These are phyloP conservation scores for Aporophyla lueneburgensis DNA, from an alignment of 2,888 invertebrate species.

Conservation along the genomic window DNA sequence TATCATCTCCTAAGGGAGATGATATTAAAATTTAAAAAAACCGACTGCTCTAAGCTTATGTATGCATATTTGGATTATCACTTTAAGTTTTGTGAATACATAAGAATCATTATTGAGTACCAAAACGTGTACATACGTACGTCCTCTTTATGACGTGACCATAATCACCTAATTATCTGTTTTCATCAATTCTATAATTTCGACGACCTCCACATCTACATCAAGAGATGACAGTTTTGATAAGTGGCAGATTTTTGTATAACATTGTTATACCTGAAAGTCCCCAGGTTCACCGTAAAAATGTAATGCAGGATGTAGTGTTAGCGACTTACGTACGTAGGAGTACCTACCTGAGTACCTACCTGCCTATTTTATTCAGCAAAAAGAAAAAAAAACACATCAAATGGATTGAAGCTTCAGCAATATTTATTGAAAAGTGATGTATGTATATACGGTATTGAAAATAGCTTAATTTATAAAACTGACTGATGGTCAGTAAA, in stretches of 20 bases:
- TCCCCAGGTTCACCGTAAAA: background rate
- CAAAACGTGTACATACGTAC: background rate
- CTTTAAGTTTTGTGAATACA: background rate
- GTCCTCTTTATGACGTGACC: background rate
- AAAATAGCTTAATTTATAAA: background rate
- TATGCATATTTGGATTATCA: background rate
- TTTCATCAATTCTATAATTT: background rate
- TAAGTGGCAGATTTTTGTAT: background rate
- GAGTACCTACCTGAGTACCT: no score
- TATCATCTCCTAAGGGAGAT: no score
- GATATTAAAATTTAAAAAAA: background rate
- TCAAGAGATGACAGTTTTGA: background rate
- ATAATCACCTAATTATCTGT: background rate
- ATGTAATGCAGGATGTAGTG: background rate
- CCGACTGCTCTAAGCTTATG: background rate
- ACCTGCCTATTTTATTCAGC: no score
- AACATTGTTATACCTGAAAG: background rate
- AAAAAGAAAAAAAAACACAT: background rate
- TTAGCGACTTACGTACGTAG: background rate
- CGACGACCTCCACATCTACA: background rate
- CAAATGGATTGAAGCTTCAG: background rate
- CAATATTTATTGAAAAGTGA: slow-evolving; percentile 7
- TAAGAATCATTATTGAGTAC: background rate
- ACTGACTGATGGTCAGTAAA: background rate
- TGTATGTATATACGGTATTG: background rate